A percentile compares a stretch with the other conserved stretches of the same genome.
Conservation (phyloP, 2,888 invertebrate genomes). For the Trypoxylon attenuatum region DNA sequence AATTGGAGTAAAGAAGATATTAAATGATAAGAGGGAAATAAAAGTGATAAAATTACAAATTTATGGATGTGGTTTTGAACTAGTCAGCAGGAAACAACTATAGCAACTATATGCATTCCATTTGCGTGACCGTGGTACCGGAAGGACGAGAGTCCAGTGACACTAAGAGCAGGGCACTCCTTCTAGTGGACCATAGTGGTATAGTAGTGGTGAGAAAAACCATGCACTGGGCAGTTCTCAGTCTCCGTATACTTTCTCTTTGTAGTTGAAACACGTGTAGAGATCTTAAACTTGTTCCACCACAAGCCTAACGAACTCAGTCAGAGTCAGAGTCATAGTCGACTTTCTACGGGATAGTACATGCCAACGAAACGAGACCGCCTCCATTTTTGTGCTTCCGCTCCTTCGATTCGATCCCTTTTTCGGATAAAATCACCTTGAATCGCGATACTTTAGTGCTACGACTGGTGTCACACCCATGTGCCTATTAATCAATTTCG, state of each 20-base stretch:
- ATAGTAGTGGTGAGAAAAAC: no score
- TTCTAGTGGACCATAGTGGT: conserved; percentile 1
- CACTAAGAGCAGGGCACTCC: neutral
- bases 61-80: no score
- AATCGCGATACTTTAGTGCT: neutral
- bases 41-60: no score
- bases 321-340: conserved; percentile 29
- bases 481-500: neutral
- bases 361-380: conserved; percentile 15
- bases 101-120: conserved; percentile 16
- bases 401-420: neutral
- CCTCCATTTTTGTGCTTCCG: conserved; percentile 24
- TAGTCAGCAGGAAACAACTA: no score
- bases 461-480: neutral
- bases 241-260: conserved; percentile 42
- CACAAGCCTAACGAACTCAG: no score
- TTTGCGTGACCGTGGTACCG: conserved; percentile 12
- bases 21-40: no score
- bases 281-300: no score
- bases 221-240: neutral
- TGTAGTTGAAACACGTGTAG: conserved; percentile 27
- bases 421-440: neutral
- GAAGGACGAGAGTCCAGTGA: conserved; percentile 28
- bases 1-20: neutral
- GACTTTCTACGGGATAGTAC: conserved; percentile 41